Evolutionary conservation across 2,797 vertebrate genomes (phyloP).

Genomic region (Thaleichthys pacificus): DNA sequence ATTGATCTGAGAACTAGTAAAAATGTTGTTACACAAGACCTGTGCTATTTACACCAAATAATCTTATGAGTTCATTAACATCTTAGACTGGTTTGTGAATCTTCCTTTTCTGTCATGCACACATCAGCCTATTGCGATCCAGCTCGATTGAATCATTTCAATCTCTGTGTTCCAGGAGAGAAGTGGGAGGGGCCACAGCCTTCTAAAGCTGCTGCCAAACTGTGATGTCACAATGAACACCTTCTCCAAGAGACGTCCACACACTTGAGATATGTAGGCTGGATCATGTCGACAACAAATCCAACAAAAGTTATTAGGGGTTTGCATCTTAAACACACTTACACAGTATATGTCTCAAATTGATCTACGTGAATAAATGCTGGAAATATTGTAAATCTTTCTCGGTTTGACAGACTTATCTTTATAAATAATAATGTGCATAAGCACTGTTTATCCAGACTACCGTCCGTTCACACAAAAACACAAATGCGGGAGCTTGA

Average conservation of each 20-base stretch:
- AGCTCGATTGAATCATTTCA: constrained; percentile 3
- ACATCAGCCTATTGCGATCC: neutral
- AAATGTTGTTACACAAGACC: neutral
- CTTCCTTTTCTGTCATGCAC: neutral
- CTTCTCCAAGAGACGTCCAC: neutral
- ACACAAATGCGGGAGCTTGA: constrained; percentile 31
- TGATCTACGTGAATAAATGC: constrained; percentile 10
- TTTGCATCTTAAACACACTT: neutral
- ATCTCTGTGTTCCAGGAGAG: constrained; percentile 79
- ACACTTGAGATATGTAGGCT: neutral
- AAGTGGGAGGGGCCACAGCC: constrained; percentile 90
- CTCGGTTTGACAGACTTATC: neutral
- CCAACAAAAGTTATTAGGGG: neutral
- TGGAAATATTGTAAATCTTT: constrained; percentile 10
- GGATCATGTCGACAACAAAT: neutral
- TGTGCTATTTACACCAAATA: too few relatives aligned
- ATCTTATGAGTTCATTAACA: too few relatives aligned
- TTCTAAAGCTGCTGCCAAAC: constrained; percentile 47
- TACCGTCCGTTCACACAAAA: too few relatives aligned
- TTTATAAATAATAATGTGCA: neutral
- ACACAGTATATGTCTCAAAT: neutral
- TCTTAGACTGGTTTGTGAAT: neutral
- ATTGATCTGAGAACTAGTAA: neutral
- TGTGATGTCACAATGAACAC: constrained; percentile 48
- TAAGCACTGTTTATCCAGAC: neutral